phyloP scores from a whole-genome alignment of 2,888 invertebrate genomes.

The Erpobdella octoculata region DNA sequence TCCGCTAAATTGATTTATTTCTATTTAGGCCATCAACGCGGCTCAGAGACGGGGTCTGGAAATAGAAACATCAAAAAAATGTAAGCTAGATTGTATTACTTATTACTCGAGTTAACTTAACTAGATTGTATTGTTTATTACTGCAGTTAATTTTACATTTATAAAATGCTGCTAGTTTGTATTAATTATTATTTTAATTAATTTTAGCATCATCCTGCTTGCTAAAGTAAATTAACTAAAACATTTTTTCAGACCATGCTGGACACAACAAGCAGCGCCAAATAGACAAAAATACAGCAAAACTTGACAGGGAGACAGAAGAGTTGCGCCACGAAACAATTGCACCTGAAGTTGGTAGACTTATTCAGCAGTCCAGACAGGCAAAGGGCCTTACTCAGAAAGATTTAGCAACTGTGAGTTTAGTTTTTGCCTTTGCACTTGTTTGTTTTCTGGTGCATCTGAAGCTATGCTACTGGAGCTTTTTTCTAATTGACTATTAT shows the following conservation, averaged over 20 bases:
- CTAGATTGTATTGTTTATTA: no score
- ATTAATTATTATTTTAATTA: not conserved
- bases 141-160: not conserved
- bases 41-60: constrained; percentile 83
- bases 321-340: constrained; percentile 88
- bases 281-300: constrained; percentile 92
- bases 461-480: no score
- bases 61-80: constrained; percentile 89
- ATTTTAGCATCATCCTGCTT: no score
- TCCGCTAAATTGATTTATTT: constrained; percentile 34
- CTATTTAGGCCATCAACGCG: constrained; percentile 80
- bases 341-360: constrained; percentile 65
- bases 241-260: constrained; percentile 66
- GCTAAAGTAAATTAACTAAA: no score
- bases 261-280: constrained; percentile 93
- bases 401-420: constrained; percentile 74
- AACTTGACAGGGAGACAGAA: constrained; percentile 94
- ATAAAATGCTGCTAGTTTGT: not conserved
- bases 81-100: constrained; percentile 55
- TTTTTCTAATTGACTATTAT: no score
- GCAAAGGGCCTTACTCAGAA: constrained; percentile 90
- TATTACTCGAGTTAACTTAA: no score
- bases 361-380: constrained; percentile 91
- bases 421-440: no score
- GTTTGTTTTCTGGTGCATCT: no score